A percentile compares a stretch with the other conserved stretches of the same genome.
phyloP scores from a whole-genome alignment of 2,113 vertebrate genomes.

The zebrafish (Danio rerio) region GRCz12tu NC_133193.1:43350001-43350500 shows the following conservation, averaged over 20 bases:
- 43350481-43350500: constrained; percentile 44
- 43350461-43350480: constrained; percentile 26
- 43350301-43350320: neutral
- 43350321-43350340: neutral
- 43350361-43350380: neutral
- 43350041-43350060: too few relatives aligned
- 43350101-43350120: too few relatives aligned
- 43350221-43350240: neutral
- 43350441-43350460: constrained; percentile 23
- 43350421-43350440: constrained; percentile 14
- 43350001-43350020: too few relatives aligned
- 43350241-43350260: neutral
- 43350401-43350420: constrained; percentile 21
- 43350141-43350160: too few relatives aligned
- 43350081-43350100: too few relatives aligned
- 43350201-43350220: constrained; percentile 3
- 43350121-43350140: too few relatives aligned
- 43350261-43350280: neutral
- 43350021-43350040: too few relatives aligned
- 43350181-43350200: neutral
- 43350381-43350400: neutral
- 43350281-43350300: neutral
- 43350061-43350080: too few relatives aligned
- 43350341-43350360: constrained; percentile 13
- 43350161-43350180: too few relatives aligned